Percentiles rank a stretch among this genome's conserved stretches.
Conservation (phyloP, 2,888 invertebrate genomes). For the Coenonympha glycerion region DNA sequence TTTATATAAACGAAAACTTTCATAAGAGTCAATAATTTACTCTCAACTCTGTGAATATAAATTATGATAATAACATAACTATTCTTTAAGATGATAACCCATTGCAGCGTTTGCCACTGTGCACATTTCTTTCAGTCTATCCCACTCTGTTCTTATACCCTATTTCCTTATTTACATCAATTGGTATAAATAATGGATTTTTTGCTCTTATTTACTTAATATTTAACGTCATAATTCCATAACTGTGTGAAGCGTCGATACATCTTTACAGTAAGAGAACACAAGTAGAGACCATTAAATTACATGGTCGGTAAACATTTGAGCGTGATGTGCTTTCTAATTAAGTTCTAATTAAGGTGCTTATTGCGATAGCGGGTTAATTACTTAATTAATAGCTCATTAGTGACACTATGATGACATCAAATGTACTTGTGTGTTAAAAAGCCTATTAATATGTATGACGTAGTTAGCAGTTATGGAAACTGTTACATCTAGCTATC, state of each 20-base stretch:
- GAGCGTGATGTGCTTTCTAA: slow-evolving; percentile 26
- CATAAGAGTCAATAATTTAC: too few relatives aligned
- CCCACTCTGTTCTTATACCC: too few relatives aligned
- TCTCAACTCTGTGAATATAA: too few relatives aligned
- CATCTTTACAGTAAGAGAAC: not conserved
- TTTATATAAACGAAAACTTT: too few relatives aligned
- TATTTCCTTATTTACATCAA: too few relatives aligned
- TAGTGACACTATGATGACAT: slow-evolving; percentile 38
- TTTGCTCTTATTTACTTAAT: too few relatives aligned
- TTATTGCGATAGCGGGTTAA: slow-evolving; percentile 48
- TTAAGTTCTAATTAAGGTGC: slow-evolving; percentile 43
- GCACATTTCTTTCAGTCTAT: too few relatives aligned
- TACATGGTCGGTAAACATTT: slow-evolving; percentile 19
- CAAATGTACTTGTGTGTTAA: slow-evolving; percentile 21
- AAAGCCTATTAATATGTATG: slow-evolving; percentile 25
- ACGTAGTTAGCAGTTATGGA: slow-evolving; percentile 8
- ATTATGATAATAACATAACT: too few relatives aligned
- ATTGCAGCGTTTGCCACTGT: too few relatives aligned
- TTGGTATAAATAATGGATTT: too few relatives aligned
- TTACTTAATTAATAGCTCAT: slow-evolving; percentile 58
- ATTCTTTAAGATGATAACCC: too few relatives aligned
- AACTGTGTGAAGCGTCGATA: not conserved
- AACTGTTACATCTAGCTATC: not conserved
- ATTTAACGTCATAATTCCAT: too few relatives aligned
- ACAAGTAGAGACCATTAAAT: slow-evolving; percentile 11